These are phyloP conservation scores for Thereva nobilitata DNA, from an alignment of 2,888 invertebrate genomes.

Conservation along the genomic window DNA sequence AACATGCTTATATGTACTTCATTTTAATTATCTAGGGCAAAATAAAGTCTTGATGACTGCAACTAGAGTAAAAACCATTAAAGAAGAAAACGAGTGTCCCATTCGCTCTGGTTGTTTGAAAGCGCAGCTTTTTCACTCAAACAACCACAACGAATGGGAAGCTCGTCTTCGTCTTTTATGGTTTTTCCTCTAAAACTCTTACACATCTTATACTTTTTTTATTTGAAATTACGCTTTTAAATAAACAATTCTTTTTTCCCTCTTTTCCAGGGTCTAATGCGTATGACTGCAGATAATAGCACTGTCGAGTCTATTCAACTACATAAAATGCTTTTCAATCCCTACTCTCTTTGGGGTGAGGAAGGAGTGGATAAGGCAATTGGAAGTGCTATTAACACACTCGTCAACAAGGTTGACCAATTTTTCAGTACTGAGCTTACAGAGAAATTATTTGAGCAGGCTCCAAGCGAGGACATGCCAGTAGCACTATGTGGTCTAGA, in stretches of 20 bases:
- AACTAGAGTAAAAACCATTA: no score
- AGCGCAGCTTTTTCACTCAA: no score
- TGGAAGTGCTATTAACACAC: slow-evolving; percentile 68
- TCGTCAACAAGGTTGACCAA: slow-evolving; percentile 60
- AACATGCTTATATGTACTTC: no score
- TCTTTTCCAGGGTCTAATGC: slow-evolving; percentile 68
- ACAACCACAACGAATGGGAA: no score
- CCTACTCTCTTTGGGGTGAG: slow-evolving; percentile 68
- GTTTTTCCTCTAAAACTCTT: no score
- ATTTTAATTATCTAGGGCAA: not conserved
- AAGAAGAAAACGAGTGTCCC: no score
- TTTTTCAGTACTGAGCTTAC: slow-evolving; percentile 56
- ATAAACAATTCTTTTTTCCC: not conserved
- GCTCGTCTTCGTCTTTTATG: no score
- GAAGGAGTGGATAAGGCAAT: slow-evolving; percentile 68
- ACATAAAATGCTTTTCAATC: slow-evolving; percentile 81
- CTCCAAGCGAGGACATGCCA: not conserved
- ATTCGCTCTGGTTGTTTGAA: no score
- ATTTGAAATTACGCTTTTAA: not conserved
- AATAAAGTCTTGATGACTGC: no score
- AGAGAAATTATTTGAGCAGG: slow-evolving; percentile 53
- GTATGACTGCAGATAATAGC: slow-evolving; percentile 64
- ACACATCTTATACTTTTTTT: not conserved
- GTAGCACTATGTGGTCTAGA: slow-evolving; percentile 72
- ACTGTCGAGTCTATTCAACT: slow-evolving; percentile 70